phyloP scores from a whole-genome alignment of 2,888 invertebrate species.

The Eilema griseolum region DNA sequence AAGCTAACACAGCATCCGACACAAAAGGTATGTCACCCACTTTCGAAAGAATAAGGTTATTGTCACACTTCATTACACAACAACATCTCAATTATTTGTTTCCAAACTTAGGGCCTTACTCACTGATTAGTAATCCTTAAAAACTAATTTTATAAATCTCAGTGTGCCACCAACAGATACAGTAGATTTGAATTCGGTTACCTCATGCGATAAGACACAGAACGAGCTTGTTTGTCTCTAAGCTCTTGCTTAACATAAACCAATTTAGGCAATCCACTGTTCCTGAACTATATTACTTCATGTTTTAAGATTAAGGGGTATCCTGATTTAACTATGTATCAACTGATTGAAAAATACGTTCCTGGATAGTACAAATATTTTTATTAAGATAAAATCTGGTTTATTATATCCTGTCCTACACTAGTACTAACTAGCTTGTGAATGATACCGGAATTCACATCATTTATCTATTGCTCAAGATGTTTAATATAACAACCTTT shows the following conservation, averaged over 20 bases:
- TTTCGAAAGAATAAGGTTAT: too few relatives aligned
- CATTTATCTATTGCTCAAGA: too few relatives aligned
- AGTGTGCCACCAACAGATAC: constrained; percentile 29
- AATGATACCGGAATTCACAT: too few relatives aligned
- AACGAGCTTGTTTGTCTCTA: constrained; percentile 39
- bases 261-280: constrained; percentile 26
- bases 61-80: too few relatives aligned
- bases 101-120: not conserved
- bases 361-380: too few relatives aligned
- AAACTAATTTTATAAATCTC: constrained; percentile 7
- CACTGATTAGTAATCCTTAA: not conserved
- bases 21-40: too few relatives aligned
- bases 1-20: too few relatives aligned
- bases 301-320: not conserved
- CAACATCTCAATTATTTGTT: not conserved
- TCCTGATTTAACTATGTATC: not conserved
- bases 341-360: too few relatives aligned
- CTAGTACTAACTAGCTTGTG: too few relatives aligned
- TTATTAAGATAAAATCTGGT: too few relatives aligned
- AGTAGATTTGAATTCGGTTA: constrained; percentile 35
- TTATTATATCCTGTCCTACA: too few relatives aligned
- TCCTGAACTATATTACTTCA: constrained; percentile 21
- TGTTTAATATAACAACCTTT: too few relatives aligned
- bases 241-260: constrained; percentile 36
- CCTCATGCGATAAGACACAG: constrained; percentile 35